Evolutionary conservation across 2,113 vertebrate species (phyloP), one percentile per base, ranked within the genome.

Genomic region (Hippolais icterina): DNA sequence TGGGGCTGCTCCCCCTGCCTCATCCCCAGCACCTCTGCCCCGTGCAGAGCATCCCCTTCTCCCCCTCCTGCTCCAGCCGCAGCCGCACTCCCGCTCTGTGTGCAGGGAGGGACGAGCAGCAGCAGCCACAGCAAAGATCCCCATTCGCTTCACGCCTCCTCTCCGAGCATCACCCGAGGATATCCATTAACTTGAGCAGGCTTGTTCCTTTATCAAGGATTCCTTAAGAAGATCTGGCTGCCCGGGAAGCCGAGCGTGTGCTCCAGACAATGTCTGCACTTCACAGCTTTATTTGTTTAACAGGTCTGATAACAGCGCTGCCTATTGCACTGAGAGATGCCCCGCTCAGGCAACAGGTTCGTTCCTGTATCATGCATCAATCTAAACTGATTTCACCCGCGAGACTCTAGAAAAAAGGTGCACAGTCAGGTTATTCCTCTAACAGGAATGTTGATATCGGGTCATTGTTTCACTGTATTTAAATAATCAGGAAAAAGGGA

Each of bases 281-380:
- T 94, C 96, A 93, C 83, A 89, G 96, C 76, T 97, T 66, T 92
- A 75, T 96, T 96, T 92, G 93, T 93, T 87, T 93, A 95, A 92
- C 93, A 91, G 93, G 68, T 29, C 93, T 90, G 96, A 96, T 96
- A 97, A 89, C 90, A 93, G 96, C 86, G 61, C 92, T 95, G 94
- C 83, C 93, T 49, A 49, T 71, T 68, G 82, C 96, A 71, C 76
- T 15, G 18, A 61, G 77, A 91, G 91, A 72, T 1, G 2, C 42
- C 71, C 84, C n/a, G 1, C 8, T 52, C 93, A 86, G 83, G 92
- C 94, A 96, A 82, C 86, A 78, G 91, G 88, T 86, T 83, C 6
- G 0, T 53, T 71, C 93, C 86, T 87, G 96, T 95, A 93, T 96
- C 90, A 0, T 4, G 41, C 83, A 82, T 94, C 95, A 93, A 65